These are phyloP conservation scores for Pseudomyrmex concolor DNA, from an alignment of 1,140 invertebrate genomes.

Conservation along the genomic window DNA sequence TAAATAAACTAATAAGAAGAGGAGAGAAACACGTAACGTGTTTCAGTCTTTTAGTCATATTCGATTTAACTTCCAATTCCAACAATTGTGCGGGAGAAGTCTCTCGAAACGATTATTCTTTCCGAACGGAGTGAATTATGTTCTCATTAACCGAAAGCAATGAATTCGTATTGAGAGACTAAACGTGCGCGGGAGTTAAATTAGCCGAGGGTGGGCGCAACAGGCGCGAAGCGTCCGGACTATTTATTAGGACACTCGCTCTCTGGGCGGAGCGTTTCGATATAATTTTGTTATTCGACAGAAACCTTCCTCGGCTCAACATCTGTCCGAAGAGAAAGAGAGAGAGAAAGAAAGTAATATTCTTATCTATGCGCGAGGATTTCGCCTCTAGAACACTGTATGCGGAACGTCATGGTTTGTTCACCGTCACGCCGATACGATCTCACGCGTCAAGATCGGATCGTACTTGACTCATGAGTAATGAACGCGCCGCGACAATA, in stretches of 20 bases:
- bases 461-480: background rate
- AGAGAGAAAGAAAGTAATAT: background rate
- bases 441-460: conserved; percentile 25
- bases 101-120: background rate
- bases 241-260: conserved; percentile 51
- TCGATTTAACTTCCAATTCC: no score
- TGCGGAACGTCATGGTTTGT: conserved; percentile 50
- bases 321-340: conserved; percentile 13
- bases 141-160: conserved; percentile 11
- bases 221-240: conserved; percentile 40
- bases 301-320: conserved; percentile 30
- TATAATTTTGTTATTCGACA: conserved; percentile 27
- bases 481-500: no score
- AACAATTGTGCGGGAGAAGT: no score
- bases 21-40: no score
- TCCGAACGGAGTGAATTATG: conserved; percentile 1
- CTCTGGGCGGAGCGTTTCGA: conserved; percentile 24
- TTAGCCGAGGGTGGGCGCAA: conserved; percentile 35
- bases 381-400: conserved; percentile 2
- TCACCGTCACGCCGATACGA: conserved; percentile 47
- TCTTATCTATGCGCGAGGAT: conserved; percentile 52
- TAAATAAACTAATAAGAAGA: no score
- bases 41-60: no score
- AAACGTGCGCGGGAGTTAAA: conserved; percentile 22
- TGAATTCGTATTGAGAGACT: conserved; percentile 24